These are phyloP conservation scores for Nomada fabriciana DNA, from an alignment of 2,888 invertebrate species.

Conservation along the genomic window DNA sequence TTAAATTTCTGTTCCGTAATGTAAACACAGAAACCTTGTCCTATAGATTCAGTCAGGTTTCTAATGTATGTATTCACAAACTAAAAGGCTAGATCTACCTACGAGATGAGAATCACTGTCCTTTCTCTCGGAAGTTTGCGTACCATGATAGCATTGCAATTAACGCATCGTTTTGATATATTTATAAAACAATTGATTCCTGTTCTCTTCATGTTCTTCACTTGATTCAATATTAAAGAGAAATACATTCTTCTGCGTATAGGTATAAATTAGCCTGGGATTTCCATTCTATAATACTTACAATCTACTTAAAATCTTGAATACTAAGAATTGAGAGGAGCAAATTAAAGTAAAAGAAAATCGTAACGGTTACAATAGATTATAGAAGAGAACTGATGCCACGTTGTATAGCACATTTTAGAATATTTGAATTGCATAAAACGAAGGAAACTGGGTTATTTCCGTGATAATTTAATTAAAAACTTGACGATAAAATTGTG, in stretches of 20 bases:
- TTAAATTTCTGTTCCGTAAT: background rate
- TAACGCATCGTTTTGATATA: constrained; percentile 32
- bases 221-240: no score
- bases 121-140: constrained; percentile 66
- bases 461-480: constrained; percentile 5
- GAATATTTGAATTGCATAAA: background rate
- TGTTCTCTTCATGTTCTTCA: no score
- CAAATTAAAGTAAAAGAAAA: constrained; percentile 1
- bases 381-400: background rate
- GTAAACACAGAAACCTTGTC: no score
- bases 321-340: background rate
- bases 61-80: no score
- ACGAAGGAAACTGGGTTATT: constrained; percentile 12
- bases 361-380: background rate
- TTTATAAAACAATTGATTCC: background rate
- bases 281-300: no score
- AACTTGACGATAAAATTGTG: background rate
- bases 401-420: background rate
- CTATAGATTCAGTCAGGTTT: no score
- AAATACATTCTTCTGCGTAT: no score
- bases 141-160: constrained; percentile 48
- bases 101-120: constrained; percentile 69
- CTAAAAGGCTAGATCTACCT: background rate
- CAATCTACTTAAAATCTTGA: no score
- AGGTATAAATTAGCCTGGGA: no score